A percentile compares a stretch with the other conserved stretches of the same genome.
phyloP scores from a whole-genome alignment of 2,113 vertebrate genomes.

The Aplodontia rufa region DNA sequence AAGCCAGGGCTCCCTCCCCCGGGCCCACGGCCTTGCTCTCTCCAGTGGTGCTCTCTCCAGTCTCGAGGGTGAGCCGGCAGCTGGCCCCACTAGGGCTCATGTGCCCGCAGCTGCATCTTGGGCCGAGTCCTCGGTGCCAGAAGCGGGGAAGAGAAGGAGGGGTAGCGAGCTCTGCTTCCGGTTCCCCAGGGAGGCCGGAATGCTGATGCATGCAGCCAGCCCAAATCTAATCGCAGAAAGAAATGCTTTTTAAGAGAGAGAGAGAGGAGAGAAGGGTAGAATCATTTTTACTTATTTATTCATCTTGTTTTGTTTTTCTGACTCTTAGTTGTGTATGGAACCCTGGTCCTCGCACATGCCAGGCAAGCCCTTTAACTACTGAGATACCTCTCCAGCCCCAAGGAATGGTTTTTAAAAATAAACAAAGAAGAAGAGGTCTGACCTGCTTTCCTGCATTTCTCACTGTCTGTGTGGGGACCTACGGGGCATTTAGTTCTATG shows the following conservation, averaged over 20 bases:
- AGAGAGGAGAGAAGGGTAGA: no score
- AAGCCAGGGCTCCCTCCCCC: not conserved
- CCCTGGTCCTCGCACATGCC: no score
- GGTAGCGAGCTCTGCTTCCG: rapidly evolving
- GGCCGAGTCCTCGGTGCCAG: slow-evolving; percentile 11
- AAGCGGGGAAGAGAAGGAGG: not conserved
- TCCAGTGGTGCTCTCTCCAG: not conserved
- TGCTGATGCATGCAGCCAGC: not conserved
- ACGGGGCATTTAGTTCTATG: not conserved
- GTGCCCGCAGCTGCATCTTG: slow-evolving; percentile 55
- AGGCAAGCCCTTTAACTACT: no score
- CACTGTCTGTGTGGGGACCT: not conserved
- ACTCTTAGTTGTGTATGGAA: no score
- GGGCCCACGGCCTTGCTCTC: not conserved
- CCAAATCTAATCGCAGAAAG: not conserved
- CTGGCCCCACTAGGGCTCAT: not conserved
- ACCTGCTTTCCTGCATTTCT: slow-evolving; percentile 13
- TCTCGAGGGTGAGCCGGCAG: no score
- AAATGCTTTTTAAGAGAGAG: not conserved
- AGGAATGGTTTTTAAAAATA: not conserved
- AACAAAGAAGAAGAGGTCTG: no score
- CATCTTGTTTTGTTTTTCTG: no score
- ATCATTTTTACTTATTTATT: no score
- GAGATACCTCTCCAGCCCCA: no score
- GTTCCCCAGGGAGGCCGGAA: not conserved